Conservation (phyloP, 2,797 vertebrate species). For the Poeciliopsis paucimaculata region DNA sequence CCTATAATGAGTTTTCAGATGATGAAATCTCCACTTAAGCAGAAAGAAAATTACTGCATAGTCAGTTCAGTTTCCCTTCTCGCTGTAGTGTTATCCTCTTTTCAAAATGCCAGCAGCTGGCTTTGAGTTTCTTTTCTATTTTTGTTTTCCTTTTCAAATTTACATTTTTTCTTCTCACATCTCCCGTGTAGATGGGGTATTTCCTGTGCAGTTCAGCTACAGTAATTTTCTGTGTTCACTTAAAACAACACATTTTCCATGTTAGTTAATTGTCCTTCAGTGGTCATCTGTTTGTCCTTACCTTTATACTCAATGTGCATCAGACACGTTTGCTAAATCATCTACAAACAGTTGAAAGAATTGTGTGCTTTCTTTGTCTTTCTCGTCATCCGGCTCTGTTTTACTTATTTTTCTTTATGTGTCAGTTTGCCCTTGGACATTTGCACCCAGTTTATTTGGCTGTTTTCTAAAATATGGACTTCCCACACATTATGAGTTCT, state of each 20-base stretch:
- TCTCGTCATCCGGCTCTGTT: neutral
- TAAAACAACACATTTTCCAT: neutral
- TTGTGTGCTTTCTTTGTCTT: neutral
- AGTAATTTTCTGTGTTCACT: neutral
- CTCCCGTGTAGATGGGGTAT: neutral
- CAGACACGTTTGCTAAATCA: neutral
- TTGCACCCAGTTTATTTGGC: neutral
- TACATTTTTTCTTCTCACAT: neutral
- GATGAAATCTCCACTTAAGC: constrained; percentile 9
- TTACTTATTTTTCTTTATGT: neutral
- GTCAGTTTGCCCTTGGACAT: neutral
- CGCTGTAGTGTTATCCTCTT: neutral
- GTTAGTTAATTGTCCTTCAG: neutral
- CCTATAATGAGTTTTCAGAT: constrained; percentile 6
- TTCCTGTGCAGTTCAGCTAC: neutral
- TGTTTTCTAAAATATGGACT: neutral
- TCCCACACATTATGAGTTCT: neutral
- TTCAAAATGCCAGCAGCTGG: neutral
- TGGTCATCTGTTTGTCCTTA: neutral
- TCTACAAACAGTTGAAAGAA: neutral
- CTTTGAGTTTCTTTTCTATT: neutral
- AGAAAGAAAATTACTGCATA: neutral
- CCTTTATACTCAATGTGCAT: neutral
- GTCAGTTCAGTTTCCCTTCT: neutral
- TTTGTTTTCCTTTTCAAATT: neutral